Percentiles rank a stretch among this genome's conserved stretches.
Conservation (phyloP, 2,888 invertebrate species). For the Tachina fera region DNA sequence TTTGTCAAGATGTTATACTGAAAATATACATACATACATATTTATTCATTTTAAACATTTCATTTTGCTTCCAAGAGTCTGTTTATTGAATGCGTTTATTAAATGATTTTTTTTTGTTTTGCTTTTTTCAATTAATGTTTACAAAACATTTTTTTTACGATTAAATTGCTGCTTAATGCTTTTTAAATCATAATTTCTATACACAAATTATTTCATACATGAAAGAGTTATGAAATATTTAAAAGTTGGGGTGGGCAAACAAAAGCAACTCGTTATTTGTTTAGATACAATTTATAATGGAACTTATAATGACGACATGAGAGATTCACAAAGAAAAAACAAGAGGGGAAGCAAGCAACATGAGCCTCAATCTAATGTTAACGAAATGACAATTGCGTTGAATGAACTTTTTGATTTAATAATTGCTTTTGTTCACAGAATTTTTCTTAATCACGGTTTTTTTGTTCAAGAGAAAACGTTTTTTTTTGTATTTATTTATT, state of each 20-base stretch:
- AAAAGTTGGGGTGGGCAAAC: not conserved
- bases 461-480: not conserved
- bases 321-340: not conserved
- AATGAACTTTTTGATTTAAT: conserved; percentile 39
- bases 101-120: not conserved
- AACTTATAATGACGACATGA: not conserved
- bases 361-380: conserved; percentile 1
- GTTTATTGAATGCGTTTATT: conserved; percentile 29
- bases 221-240: conserved; percentile 21
- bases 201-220: conserved; percentile 11
- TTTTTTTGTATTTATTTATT: no score
- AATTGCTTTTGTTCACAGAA: conserved; percentile 24
- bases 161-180: conserved; percentile 37
- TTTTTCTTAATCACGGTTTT: not conserved
- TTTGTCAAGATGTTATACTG: conserved; percentile 52
- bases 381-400: conserved; percentile 38
- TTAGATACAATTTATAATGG: conserved; percentile 23
- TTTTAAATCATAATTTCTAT: conserved; percentile 51
- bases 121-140: conserved; percentile 22
- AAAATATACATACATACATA: no score
- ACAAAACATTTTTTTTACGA: conserved; percentile 27
- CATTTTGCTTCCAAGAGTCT: conserved; percentile 45
- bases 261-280: conserved; percentile 32
- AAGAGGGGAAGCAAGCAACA: not conserved
- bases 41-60: conserved; percentile 47